These are phyloP conservation scores for Caenorhabditis sp. DNA, from an alignment of 2,888 invertebrate genomes.

Conservation along the genomic window DNA sequence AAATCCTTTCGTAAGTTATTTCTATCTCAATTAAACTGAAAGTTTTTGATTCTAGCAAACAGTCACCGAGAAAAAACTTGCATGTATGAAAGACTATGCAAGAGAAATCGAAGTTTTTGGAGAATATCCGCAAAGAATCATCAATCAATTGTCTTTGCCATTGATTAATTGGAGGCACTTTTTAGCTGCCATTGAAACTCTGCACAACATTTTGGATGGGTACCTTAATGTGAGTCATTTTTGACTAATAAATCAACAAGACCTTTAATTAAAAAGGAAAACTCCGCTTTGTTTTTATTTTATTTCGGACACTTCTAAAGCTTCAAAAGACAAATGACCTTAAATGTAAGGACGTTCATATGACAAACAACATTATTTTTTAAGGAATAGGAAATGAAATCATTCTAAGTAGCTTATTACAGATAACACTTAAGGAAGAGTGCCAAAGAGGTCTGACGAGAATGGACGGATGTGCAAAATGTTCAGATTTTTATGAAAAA, in stretches of 20 bases:
- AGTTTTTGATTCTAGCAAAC: slow-evolving; percentile 12
- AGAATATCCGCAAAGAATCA: slow-evolving; percentile 31
- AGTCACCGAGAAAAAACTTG: slow-evolving; percentile 9
- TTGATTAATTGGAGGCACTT: slow-evolving; percentile 36
- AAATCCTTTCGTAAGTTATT: slow-evolving; percentile 37
- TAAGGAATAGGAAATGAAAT: slow-evolving; percentile 10
- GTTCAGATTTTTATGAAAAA: slow-evolving; percentile 16
- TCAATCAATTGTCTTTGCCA: slow-evolving; percentile 29
- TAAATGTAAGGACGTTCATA: neutral
- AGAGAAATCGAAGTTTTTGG: slow-evolving; percentile 23
- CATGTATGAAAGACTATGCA: slow-evolving; percentile 22
- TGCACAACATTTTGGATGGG: slow-evolving; percentile 30
- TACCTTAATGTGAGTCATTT: slow-evolving; percentile 28
- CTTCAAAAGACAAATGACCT: neutral
- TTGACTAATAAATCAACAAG: neutral
- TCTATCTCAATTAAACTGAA: neutral
- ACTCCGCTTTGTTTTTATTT: neutral
- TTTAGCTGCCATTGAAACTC: slow-evolving; percentile 23
- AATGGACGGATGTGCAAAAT: slow-evolving; percentile 32
- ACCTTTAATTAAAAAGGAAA: neutral
- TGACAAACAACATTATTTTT: neutral
- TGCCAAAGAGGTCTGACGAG: slow-evolving; percentile 27
- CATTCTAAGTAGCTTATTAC: slow-evolving; percentile 27
- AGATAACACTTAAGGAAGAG: slow-evolving; percentile 39
- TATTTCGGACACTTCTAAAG: neutral